phyloP scores from a whole-genome alignment of 2,888 invertebrate genomes.

The Norana najaformis region DNA sequence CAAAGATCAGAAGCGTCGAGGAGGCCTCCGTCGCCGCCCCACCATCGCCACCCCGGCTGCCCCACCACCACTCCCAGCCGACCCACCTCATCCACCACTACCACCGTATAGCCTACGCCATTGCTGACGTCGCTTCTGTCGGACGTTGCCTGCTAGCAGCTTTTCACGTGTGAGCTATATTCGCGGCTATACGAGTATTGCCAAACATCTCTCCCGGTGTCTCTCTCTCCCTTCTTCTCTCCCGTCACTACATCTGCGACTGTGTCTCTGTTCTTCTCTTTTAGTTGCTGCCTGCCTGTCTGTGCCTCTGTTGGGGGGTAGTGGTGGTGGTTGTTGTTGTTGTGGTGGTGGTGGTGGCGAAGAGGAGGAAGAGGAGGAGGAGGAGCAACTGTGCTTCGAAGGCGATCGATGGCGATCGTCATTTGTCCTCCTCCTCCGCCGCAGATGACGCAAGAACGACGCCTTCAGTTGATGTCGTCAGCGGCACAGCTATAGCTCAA shows the following conservation, averaged over 20 bases:
- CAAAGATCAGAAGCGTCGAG: background rate
- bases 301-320: background rate
- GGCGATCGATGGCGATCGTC: background rate
- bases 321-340: background rate
- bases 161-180: conserved; percentile 13
- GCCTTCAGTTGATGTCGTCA: background rate
- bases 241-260: too few relatives aligned
- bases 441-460: background rate
- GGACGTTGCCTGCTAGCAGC: background rate
- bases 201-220: background rate
- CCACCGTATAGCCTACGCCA: background rate
- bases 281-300: too few relatives aligned
- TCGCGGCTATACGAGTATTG: background rate
- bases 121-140: conserved; percentile 7
- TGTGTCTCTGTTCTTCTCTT: too few relatives aligned
- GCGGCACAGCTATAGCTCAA: background rate
- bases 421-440: background rate
- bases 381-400: too few relatives aligned
- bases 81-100: background rate
- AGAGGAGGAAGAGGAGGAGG: too few relatives aligned
- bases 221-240: background rate
- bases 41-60: background rate
- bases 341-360: background rate
- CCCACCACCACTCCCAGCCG: background rate
- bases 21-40: background rate